Evolutionary conservation across 2,797 vertebrate species (phyloP).

Genomic region (Gambelia wislizenii): DNA sequence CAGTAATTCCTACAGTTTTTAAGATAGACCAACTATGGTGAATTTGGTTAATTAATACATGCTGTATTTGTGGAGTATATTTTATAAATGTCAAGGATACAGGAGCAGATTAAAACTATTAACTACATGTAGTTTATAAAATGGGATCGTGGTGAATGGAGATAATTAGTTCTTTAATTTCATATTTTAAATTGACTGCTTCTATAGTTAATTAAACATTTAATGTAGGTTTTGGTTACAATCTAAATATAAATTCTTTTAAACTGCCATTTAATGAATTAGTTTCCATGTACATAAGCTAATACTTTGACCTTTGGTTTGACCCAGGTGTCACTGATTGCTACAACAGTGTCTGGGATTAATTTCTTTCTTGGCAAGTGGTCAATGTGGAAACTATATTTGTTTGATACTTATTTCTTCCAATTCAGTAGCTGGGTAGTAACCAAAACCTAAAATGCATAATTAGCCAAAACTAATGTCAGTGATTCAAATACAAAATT

Average conservation of each 20-base stretch:
- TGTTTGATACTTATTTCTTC: background rate
- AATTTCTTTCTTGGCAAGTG: conserved; percentile 2
- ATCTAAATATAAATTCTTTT: conserved; percentile 68
- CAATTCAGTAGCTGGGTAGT: background rate
- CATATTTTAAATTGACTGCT: conserved; percentile 71
- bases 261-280: conserved; percentile 62
- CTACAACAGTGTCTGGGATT: conserved; percentile 26
- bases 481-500: background rate
- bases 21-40: conserved; percentile 41
- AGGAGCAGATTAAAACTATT: conserved; percentile 63
- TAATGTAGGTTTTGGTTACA: conserved; percentile 61
- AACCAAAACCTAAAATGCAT: background rate
- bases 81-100: conserved; percentile 68
- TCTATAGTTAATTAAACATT: conserved; percentile 74
- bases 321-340: background rate
- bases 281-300: conserved; percentile 23
- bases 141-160: conserved; percentile 50
- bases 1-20: conserved; percentile 24
- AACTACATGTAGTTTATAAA: conserved; percentile 61
- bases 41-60: conserved; percentile 56
- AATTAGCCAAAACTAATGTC: background rate
- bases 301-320: conserved; percentile 46
- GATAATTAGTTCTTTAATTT: conserved; percentile 72
- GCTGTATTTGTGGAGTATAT: conserved; percentile 49
- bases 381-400: background rate